Evolutionary conservation across 1,140 invertebrate genomes (phyloP), one percentile per base, ranked within the genome.

Genomic region (Sycophila sp.): DNA sequence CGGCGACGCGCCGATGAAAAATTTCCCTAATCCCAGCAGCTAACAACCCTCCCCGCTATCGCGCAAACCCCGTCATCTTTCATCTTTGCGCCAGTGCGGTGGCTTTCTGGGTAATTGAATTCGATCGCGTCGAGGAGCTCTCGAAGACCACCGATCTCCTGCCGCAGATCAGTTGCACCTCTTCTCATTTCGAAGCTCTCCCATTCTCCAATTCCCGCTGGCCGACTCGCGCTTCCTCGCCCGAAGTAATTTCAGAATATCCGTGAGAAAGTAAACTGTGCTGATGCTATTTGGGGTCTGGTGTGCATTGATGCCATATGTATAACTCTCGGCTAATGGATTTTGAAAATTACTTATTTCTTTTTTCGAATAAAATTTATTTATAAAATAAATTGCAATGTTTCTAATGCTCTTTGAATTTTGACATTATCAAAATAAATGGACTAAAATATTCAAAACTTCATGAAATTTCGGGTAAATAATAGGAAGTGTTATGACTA

Each of bases 121-220:
- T 62, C 59, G 40, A 62, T 30, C 59, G 38, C 3, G 45, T 22
- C 49, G 49, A 22, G 26, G 22, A 28, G 28, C 49, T 36, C 30
- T 24, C 42, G 7, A 10, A 47, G 42, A 47, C 2, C 19, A 56
- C 1, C 30, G n/a, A 36, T 4, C 30, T 2, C 30, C 8, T 13
- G 17, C 15, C 24, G 6, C 36, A 42, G 56, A 59, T 59, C 56
- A 59, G 42, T 59, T 13, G 36, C 22, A 42, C 42, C 42, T 59
- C 36, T 36, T 59, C 34, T 36, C 28, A 30, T 56, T 56, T 36
- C 53, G 53, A 56, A n/a, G 53, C 30, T 53, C 26, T 53, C 22
- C 8, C 45, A 7, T 15, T 26, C 3, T 51, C 19, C 2, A 11
- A 17, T 8, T 47, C 15, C 10, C 45, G 8, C 17, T 15, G 49